Evolutionary conservation across 2,888 invertebrate species (phyloP).

Genomic region (Drosophila kambysellisi): DNA sequence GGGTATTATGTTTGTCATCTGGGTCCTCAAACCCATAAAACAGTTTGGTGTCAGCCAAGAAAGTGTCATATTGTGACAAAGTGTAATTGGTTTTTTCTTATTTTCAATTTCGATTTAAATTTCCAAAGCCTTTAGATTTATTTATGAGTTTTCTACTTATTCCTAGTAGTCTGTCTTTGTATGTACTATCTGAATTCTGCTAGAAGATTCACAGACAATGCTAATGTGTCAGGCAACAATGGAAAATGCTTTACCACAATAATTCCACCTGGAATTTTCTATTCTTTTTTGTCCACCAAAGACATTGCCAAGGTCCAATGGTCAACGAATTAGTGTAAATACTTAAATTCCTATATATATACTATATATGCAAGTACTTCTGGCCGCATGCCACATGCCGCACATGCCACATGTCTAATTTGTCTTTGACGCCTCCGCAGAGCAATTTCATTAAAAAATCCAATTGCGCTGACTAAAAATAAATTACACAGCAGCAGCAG

Average conservation of each 20-base stretch:
- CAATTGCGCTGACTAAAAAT: slow-evolving; percentile 67
- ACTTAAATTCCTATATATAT: neutral
- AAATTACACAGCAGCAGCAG: slow-evolving; percentile 55
- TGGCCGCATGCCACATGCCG: slow-evolving; percentile 16
- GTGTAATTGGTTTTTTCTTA: neutral
- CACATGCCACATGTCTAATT: slow-evolving; percentile 22
- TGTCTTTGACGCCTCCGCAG: slow-evolving; percentile 27
- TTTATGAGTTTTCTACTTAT: neutral
- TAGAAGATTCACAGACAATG: neutral
- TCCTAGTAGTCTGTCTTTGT: neutral
- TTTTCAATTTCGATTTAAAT: neutral
- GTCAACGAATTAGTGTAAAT: slow-evolving; percentile 15
- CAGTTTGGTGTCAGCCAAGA: neutral
- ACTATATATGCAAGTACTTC: slow-evolving; percentile 9
- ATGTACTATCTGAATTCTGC: neutral
- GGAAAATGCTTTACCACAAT: neutral
- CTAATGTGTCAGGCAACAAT: neutral
- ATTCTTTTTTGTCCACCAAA: neutral
- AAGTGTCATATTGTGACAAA: neutral
- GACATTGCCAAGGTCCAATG: slow-evolving; percentile 8
- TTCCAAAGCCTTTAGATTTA: neutral
- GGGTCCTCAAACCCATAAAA: neutral
- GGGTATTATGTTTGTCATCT: neutral
- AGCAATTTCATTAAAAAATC: slow-evolving; percentile 55
- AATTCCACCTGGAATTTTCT: neutral